Evolutionary conservation across 2,113 vertebrate species (phyloP).

Genomic region (Pterocles orientalis): DNA sequence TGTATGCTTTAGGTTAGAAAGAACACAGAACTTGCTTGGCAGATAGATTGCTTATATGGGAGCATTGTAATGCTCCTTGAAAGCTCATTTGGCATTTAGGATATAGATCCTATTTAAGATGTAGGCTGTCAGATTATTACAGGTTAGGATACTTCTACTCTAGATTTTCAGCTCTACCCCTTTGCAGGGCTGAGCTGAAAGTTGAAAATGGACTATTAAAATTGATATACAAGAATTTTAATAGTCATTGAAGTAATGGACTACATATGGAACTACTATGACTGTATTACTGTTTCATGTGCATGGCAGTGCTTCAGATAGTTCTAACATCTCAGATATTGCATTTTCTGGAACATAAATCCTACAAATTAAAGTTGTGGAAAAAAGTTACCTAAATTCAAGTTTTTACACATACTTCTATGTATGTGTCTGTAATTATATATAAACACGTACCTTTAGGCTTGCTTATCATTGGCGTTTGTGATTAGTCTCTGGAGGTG

Average conservation of each 20-base stretch:
- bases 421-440: accelerated
- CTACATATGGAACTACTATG: not conserved
- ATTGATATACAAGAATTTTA: not conserved
- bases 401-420: not conserved
- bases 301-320: not conserved
- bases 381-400: not conserved
- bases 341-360: not conserved
- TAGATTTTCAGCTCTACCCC: not conserved
- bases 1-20: accelerated
- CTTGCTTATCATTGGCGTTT: not conserved
- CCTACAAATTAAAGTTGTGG: not conserved
- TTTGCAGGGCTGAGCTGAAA: not conserved
- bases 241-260: not conserved
- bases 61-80: not conserved
- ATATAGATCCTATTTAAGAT: not conserved
- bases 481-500: not conserved
- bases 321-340: not conserved
- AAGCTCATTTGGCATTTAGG: not conserved
- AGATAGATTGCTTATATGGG: not conserved
- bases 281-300: not conserved
- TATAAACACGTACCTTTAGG: not conserved
- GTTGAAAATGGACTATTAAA: not conserved
- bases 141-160: not conserved
- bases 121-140: not conserved
- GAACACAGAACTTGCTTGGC: not conserved